Conservation (phyloP, 64 coral and sea anemone genomes). For the Montipora efflorescens region DNA sequence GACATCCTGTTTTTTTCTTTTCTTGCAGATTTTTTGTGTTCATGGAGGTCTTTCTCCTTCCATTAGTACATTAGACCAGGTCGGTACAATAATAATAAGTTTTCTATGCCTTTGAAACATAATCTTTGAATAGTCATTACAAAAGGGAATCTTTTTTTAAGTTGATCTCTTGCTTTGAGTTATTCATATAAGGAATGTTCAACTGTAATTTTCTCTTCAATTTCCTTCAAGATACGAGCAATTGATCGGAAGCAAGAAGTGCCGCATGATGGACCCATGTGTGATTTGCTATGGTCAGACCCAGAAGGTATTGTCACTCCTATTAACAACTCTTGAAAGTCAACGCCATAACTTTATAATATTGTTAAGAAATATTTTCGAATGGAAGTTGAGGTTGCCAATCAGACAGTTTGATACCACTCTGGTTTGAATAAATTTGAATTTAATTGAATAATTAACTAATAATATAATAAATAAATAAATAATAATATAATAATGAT, state of each 20-base stretch:
- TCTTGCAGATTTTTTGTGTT: conserved; percentile 95
- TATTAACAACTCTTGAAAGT: not conserved
- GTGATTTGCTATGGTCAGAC: conserved; percentile 97
- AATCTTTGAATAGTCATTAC: not conserved
- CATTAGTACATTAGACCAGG: conserved; percentile 98
- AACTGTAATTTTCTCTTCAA: not conserved
- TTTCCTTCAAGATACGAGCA: conserved; percentile 83
- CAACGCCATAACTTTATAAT: too few relatives aligned
- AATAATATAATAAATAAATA: too few relatives aligned
- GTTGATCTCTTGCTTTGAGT: not conserved
- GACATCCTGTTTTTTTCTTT: not conserved
- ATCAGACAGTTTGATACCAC: too few relatives aligned
- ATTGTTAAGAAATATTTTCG: too few relatives aligned
- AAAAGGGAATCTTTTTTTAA: not conserved
- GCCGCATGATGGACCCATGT: conserved; percentile 99
- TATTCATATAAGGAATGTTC: too few relatives aligned
- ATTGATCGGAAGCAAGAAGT: conserved; percentile 99
- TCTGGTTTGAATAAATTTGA: too few relatives aligned
- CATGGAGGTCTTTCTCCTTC: conserved; percentile 99
- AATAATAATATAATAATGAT: too few relatives aligned
- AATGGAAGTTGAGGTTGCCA: too few relatives aligned
- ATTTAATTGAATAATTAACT: too few relatives aligned
- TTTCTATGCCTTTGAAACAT: not conserved
- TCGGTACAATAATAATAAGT: not conserved
- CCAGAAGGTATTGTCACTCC: conserved; percentile 83